phyloP scores from a whole-genome alignment of 2,113 vertebrate species.

The Neofelis nebulosa region DNA sequence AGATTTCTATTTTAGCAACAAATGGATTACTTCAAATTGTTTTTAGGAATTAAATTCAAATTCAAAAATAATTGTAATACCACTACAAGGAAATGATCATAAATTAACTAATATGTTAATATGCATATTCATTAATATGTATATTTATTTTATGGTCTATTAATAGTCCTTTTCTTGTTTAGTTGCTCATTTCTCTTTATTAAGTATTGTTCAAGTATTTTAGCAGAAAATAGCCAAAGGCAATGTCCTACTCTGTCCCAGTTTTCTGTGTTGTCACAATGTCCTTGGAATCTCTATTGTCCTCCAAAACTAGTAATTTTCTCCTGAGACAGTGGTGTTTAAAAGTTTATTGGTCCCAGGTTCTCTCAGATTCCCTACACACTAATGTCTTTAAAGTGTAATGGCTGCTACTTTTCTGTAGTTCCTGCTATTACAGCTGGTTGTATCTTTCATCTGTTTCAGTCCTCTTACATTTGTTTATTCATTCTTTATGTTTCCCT shows the following conservation, averaged over 20 bases:
- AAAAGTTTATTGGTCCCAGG: not conserved
- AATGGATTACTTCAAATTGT: not conserved
- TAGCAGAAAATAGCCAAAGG: not conserved
- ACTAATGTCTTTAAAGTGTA: not conserved
- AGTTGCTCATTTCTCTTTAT: not conserved
- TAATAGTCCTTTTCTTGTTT: not conserved
- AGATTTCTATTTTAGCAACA: not conserved
- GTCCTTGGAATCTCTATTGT: not conserved
- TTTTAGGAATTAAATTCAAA: not conserved
- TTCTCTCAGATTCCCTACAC: not conserved
- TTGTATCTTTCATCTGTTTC: not conserved
- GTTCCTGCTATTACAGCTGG: not conserved
- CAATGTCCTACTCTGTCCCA: not conserved
- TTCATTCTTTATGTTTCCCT: not conserved
- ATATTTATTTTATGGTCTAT: not conserved
- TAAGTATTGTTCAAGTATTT: not conserved
- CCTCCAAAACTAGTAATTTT: not conserved
- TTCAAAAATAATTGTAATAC: not conserved
- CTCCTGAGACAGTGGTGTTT: not conserved
- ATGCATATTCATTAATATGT: not conserved
- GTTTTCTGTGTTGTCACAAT: not conserved
- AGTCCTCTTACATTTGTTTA: not conserved
- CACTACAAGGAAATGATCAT: not conserved
- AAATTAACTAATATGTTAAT: not conserved
- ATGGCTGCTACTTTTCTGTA: not conserved